Percentiles rank a stretch among this genome's conserved stretches.
Evolutionary conservation across 1,140 invertebrate genomes (phyloP).

Genomic region (Colletes latitarsis): DNA sequence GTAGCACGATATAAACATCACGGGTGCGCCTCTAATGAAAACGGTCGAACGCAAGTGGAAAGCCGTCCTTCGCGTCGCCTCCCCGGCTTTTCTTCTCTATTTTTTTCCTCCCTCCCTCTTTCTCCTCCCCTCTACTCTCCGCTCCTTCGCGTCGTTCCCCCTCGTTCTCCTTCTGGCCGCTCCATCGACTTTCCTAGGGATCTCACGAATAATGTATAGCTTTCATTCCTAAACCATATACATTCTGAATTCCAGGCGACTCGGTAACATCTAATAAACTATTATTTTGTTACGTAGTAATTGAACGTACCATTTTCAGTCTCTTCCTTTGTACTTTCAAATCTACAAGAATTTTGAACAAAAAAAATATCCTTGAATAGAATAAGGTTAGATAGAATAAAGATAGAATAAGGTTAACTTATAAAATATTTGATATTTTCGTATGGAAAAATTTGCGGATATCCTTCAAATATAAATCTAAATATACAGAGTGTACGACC

Average conservation of each 20-base stretch:
- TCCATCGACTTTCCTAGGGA: constrained; percentile 50
- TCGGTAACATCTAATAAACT: constrained; percentile 29
- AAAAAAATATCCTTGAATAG: no score
- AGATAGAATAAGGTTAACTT: no score
- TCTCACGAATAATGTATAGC: constrained; percentile 44
- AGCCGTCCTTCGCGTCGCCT: constrained; percentile 37
- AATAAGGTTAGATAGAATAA: no score
- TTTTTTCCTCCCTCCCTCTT: not conserved
- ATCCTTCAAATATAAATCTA: no score
- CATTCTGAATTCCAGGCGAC: not conserved
- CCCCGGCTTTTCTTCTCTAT: constrained; percentile 35
- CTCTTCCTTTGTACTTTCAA: not conserved
- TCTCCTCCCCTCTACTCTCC: not conserved
- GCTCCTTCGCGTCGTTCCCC: not conserved
- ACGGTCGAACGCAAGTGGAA: constrained; percentile 46
- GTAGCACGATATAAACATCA: constrained; percentile 30
- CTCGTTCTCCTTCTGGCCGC: constrained; percentile 36
- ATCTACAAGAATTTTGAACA: no score
- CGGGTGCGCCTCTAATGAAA: constrained; percentile 40
- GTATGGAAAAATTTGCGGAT: no score
- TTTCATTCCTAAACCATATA: constrained; percentile 43
- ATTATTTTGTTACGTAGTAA: constrained; percentile 7
- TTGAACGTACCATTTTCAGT: constrained; percentile 6
- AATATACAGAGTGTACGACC: no score
- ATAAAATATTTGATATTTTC: no score